A percentile compares a stretch with the other conserved stretches of the same genome.
phyloP scores from a whole-genome alignment of 1,140 invertebrate genomes.

The Diploscapter pachys region DNA sequence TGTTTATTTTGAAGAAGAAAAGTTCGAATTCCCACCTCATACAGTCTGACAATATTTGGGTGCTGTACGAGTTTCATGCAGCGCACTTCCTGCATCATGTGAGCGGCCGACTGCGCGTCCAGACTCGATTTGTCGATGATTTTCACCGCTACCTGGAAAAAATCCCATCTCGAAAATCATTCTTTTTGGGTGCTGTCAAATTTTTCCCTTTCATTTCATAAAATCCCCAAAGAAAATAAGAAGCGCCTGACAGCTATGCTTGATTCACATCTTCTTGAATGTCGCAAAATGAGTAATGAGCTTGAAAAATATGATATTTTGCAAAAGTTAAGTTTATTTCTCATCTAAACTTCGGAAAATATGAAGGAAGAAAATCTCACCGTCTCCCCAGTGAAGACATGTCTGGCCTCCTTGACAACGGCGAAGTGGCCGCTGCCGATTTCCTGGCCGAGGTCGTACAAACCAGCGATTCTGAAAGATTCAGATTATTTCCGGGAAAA shows the following conservation, averaged over 20 bases:
- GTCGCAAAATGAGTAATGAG: no score
- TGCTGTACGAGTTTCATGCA: slow-evolving; percentile 99
- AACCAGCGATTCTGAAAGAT: slow-evolving; percentile 35
- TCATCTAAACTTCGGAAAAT: not conserved
- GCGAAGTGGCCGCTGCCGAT: slow-evolving; percentile 74
- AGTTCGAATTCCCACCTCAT: slow-evolving; percentile 69
- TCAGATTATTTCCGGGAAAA: no score
- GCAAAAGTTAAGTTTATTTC: no score
- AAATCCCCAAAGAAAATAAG: slow-evolving; percentile 29
- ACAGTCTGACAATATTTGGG: slow-evolving; percentile 91
- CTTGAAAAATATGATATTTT: no score
- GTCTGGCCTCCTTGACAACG: slow-evolving; percentile 92
- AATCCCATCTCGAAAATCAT: not conserved
- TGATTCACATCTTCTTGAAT: no score
- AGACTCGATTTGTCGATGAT: slow-evolving; percentile 97
- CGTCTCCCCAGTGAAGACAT: slow-evolving; percentile 99
- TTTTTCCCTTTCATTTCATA: slow-evolving; percentile 17
- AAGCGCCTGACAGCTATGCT: no score
- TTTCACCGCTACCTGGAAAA: slow-evolving; percentile 65
- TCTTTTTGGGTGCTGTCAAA: not conserved
- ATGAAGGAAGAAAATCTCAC: slow-evolving; percentile 65
- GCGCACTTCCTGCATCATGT: slow-evolving; percentile 85
- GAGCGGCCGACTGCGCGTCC: slow-evolving; percentile 89
- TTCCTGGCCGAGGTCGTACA: slow-evolving; percentile 57
- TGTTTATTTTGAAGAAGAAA: no score